These are phyloP conservation scores for Toxonevra muliebris DNA, from an alignment of 2,888 invertebrate species.

Conservation along the genomic window DNA sequence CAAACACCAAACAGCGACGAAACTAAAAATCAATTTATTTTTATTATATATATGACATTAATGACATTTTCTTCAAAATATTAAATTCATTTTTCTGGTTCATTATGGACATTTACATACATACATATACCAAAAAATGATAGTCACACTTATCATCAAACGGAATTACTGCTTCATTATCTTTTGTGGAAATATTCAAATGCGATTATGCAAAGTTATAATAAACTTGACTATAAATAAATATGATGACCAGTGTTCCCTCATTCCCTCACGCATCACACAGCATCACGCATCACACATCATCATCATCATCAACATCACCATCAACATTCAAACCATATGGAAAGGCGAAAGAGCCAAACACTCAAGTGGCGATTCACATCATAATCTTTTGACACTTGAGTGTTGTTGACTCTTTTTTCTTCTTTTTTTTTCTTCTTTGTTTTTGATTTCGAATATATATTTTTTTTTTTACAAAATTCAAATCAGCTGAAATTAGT, in stretches of 20 bases:
- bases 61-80: too few relatives aligned
- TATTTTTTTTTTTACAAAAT: constrained; percentile 15
- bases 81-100: too few relatives aligned
- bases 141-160: constrained; percentile 52
- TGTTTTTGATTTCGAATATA: constrained; percentile 4
- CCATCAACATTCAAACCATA: too few relatives aligned
- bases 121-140: too few relatives aligned
- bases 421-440: constrained; percentile 28
- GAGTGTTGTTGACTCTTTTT: constrained; percentile 49
- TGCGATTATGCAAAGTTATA: constrained; percentile 23
- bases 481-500: constrained; percentile 52
- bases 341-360: background rate
- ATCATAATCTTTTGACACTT: constrained; percentile 53
- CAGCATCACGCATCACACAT: too few relatives aligned
- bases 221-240: background rate
- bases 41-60: too few relatives aligned
- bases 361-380: constrained; percentile 38
- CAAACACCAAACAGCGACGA: too few relatives aligned
- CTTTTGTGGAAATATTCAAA: constrained; percentile 42
- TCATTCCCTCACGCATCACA: too few relatives aligned
- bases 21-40: too few relatives aligned
- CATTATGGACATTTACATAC: background rate
- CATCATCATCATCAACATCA: too few relatives aligned
- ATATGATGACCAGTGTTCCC: too few relatives aligned
- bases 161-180: constrained; percentile 55